Evolutionary conservation across 37 sponge, comb jelly and placozoan species (phyloP).

Genomic region (Spongilla lacustris): DNA sequence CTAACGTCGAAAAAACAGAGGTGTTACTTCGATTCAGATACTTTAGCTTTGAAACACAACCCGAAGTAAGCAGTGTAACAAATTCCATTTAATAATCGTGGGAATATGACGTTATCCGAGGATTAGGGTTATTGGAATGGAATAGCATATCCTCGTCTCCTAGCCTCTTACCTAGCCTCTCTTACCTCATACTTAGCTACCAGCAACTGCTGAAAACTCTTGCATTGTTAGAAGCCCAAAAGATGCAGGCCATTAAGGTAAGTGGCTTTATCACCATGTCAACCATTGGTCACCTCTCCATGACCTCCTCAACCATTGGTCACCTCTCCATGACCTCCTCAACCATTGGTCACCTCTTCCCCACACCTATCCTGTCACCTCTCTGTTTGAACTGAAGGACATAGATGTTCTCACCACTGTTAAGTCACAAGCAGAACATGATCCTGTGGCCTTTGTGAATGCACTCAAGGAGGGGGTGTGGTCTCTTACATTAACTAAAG

Average conservation of each 20-base stretch:
- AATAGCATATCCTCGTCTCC: too few relatives aligned
- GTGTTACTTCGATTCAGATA: constrained; percentile 59
- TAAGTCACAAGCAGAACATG: constrained; percentile 44
- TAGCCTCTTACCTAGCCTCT: too few relatives aligned
- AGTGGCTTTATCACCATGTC: background rate
- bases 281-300: background rate
- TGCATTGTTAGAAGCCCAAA: constrained; percentile 78
- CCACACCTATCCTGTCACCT: too few relatives aligned
- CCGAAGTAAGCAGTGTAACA: constrained; percentile 37
- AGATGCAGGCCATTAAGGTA: constrained; percentile 77
- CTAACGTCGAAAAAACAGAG: constrained; percentile 1
- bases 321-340: background rate
- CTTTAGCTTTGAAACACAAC: constrained; percentile 53
- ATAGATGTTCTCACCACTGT: constrained; percentile 35
- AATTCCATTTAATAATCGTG: background rate
- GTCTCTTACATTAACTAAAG: background rate
- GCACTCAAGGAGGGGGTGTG: constrained; percentile 56
- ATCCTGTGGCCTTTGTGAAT: constrained; percentile 51
- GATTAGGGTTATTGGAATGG: too few relatives aligned
- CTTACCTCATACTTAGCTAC: constrained; percentile 60
- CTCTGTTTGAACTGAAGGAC: too few relatives aligned
- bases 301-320: background rate
- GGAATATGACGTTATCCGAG: too few relatives aligned
- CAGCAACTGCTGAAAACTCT: constrained; percentile 63
- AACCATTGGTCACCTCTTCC: background rate